Conservation (phyloP, 2,113 vertebrate species). For the Melanerpes formicivorus region DNA sequence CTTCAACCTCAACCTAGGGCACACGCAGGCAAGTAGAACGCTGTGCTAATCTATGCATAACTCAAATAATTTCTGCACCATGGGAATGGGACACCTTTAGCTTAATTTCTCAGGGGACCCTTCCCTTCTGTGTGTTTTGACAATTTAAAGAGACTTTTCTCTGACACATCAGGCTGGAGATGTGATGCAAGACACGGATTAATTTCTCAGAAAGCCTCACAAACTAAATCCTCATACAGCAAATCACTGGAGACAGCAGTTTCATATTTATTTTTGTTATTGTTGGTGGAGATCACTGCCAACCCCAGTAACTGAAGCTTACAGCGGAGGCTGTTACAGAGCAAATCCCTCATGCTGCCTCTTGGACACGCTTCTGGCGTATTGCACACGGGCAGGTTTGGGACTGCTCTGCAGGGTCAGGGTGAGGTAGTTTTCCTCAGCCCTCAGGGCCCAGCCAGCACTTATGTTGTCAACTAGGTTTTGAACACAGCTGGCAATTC, state of each 20-base stretch:
- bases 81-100: not conserved
- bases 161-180: constrained; percentile 27
- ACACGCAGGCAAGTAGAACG: not conserved
- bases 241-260: constrained; percentile 8
- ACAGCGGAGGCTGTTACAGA: not conserved
- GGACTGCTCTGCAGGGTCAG: constrained; percentile 23
- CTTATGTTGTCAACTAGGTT: not conserved
- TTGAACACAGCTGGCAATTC: constrained; percentile 52
- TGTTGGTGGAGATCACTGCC: constrained; percentile 59
- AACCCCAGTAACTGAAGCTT: constrained; percentile 39
- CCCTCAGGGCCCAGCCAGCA: constrained; percentile 8
- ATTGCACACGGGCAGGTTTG: not conserved
- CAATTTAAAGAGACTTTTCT: constrained; percentile 54
- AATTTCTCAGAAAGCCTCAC: constrained; percentile 55
- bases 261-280: constrained; percentile 64
- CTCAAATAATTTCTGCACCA: not conserved
- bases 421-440: not conserved
- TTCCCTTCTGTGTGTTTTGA: constrained; percentile 40
- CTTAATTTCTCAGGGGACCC: not conserved
- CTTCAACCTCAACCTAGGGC: not conserved
- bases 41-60: constrained; percentile 7
- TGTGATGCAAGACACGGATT: not conserved
- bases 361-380: constrained; percentile 55
- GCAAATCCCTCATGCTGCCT: constrained; percentile 56
- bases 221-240: constrained; percentile 21